Conservation (phyloP, 2,888 invertebrate genomes). For the Tanaodytes sp. region DNA sequence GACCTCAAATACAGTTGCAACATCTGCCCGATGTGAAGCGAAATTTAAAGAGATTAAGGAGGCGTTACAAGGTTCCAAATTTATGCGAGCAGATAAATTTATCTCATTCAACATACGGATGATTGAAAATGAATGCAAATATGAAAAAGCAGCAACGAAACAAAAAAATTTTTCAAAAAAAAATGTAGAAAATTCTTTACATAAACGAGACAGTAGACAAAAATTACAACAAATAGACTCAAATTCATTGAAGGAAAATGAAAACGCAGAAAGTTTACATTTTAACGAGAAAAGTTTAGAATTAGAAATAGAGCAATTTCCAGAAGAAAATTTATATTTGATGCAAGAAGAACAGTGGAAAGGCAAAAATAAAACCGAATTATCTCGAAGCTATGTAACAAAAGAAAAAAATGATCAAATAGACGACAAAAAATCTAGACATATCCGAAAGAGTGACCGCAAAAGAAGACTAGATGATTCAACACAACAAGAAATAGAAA, state of each 20-base stretch:
- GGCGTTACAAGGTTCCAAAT: background rate
- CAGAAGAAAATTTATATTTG: background rate
- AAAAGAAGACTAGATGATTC: no score
- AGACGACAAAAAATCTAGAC: background rate
- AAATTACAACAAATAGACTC: background rate
- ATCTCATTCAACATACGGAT: slow-evolving; percentile 31
- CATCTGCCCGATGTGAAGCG: slow-evolving; percentile 25
- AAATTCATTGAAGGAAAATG: background rate
- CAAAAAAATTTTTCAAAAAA: background rate
- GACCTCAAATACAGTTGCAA: slow-evolving; percentile 10
- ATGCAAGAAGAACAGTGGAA: slow-evolving; percentile 3
- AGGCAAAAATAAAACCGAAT: background rate
- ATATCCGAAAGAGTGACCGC: no score
- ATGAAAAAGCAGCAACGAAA: slow-evolving; percentile 4
- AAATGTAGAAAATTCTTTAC: no score
- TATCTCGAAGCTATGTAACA: no score
- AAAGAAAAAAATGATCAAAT: background rate
- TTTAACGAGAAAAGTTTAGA: background rate
- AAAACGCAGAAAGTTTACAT: background rate
- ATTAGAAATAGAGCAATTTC: background rate
- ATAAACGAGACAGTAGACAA: background rate
- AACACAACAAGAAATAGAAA: background rate
- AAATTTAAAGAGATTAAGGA: slow-evolving; percentile 12
- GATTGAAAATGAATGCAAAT: slow-evolving; percentile 21
- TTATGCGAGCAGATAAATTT: slow-evolving; percentile 37